These are phyloP conservation scores for Dryomyza anilis DNA, from an alignment of 2,888 invertebrate genomes.

Conservation along the genomic window DNA sequence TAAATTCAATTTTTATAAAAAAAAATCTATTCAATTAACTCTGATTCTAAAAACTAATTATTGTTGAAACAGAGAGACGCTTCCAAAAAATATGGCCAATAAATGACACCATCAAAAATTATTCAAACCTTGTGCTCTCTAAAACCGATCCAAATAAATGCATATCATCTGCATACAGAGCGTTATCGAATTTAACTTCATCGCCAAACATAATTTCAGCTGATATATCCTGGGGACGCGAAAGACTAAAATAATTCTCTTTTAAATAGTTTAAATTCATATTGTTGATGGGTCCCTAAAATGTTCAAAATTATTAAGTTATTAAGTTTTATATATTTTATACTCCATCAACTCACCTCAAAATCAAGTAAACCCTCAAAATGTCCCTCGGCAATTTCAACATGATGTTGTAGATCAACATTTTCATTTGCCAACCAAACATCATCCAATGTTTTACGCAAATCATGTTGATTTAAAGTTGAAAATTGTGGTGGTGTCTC, in stretches of 20 bases:
- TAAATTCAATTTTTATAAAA: no score
- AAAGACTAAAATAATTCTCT: constrained; percentile 64
- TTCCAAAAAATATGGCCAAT: no score
- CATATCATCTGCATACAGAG: constrained; percentile 49
- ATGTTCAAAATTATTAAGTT: not conserved
- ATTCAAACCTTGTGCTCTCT: constrained; percentile 52
- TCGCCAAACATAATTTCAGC: constrained; percentile 61
- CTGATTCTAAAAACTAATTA: no score
- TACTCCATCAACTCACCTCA: constrained; percentile 38
- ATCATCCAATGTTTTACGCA: constrained; percentile 54
- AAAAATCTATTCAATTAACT: no score
- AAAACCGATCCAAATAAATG: constrained; percentile 51
- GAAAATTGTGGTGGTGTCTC: constrained; percentile 57
- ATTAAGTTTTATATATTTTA: not conserved
- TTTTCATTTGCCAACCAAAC: constrained; percentile 64
- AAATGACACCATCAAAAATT: no score
- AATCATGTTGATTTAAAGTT: constrained; percentile 57
- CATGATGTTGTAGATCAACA: constrained; percentile 43
- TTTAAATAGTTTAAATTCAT: constrained; percentile 61
- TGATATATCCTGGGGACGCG: constrained; percentile 61
- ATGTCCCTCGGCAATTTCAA: constrained; percentile 42
- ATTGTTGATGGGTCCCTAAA: constrained; percentile 63
- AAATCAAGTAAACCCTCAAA: constrained; percentile 51
- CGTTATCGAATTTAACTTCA: constrained; percentile 54
- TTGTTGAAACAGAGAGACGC: no score